phyloP scores from a whole-genome alignment of 2,888 invertebrate species.

The Sympetrum striolatum region DNA sequence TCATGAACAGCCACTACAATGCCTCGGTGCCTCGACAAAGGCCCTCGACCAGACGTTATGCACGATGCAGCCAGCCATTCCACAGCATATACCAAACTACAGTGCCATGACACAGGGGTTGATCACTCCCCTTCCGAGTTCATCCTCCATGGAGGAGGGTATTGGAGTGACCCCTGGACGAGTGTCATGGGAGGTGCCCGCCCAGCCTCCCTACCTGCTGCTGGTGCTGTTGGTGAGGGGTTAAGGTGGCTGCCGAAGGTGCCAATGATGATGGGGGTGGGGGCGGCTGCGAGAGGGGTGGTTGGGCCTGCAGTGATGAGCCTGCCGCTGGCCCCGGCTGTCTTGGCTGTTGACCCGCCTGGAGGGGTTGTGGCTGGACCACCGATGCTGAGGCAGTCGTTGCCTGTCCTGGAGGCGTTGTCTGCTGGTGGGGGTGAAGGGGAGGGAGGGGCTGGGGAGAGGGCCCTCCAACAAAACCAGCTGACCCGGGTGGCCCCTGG shows the following conservation, averaged over 20 bases:
- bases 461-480: slow-evolving; percentile 51
- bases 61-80: slow-evolving; percentile 43
- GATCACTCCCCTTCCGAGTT: not conserved
- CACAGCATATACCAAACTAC: slow-evolving; percentile 35
- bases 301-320: slow-evolving; percentile 28
- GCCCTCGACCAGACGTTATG: slow-evolving; percentile 35
- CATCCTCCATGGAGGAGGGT: slow-evolving; percentile 24
- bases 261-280: slow-evolving; percentile 39
- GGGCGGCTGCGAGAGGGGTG: slow-evolving; percentile 36
- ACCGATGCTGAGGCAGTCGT: slow-evolving; percentile 3
- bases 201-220: slow-evolving; percentile 38
- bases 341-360: slow-evolving; percentile 11
- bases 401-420: slow-evolving; percentile 44
- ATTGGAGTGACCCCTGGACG: not conserved
- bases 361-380: slow-evolving; percentile 17
- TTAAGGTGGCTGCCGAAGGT: slow-evolving; percentile 30
- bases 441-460: slow-evolving; percentile 52
- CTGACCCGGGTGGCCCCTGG: slow-evolving; percentile 53
- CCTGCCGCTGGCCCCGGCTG: slow-evolving; percentile 4
- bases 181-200: slow-evolving; percentile 31
- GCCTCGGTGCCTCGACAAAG: slow-evolving; percentile 22
- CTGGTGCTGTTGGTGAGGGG: slow-evolving; percentile 39
- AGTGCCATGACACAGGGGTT: slow-evolving; percentile 15
- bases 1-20: slow-evolving; percentile 32
- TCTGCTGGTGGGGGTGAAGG: slow-evolving; percentile 48